Conservation (phyloP, 2,888 invertebrate genomes). For the Apomyelois bistriatella region DNA sequence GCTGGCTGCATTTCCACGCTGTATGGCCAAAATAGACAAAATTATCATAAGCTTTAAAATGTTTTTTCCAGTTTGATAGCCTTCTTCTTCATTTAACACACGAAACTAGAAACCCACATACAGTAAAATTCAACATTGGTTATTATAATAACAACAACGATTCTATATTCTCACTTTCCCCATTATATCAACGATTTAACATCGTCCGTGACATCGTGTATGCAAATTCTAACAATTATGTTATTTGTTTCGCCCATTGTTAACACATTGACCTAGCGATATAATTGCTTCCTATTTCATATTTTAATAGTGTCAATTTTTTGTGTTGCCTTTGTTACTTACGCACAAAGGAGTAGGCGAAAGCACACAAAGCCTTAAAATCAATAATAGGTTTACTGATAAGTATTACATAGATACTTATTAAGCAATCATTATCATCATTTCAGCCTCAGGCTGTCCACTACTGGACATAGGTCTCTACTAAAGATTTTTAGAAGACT, state of each 20-base stretch:
- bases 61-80: no score
- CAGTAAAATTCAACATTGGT: background rate
- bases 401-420: background rate
- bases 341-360: background rate
- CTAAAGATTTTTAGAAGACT: no score
- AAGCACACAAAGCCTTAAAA: background rate
- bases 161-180: constrained; percentile 2
- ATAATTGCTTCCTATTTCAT: constrained; percentile 31
- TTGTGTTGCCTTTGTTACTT: background rate
- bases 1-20: no score
- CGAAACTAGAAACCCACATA: background rate
- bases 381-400: no score
- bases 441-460: no score
- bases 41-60: no score
- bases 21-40: no score
- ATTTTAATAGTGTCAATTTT: constrained; percentile 12
- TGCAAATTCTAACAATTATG: constrained; percentile 37
- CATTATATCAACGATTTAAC: constrained; percentile 12
- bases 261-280: constrained; percentile 40
- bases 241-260: constrained; percentile 41
- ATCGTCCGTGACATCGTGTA: constrained; percentile 30
- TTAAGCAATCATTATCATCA: no score
- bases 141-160: background rate
- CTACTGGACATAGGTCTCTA: no score
- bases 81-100: background rate